Base-by-base conservation (phyloP, 2,113 vertebrate genomes). In the Lepisosteus osseus region DNA sequence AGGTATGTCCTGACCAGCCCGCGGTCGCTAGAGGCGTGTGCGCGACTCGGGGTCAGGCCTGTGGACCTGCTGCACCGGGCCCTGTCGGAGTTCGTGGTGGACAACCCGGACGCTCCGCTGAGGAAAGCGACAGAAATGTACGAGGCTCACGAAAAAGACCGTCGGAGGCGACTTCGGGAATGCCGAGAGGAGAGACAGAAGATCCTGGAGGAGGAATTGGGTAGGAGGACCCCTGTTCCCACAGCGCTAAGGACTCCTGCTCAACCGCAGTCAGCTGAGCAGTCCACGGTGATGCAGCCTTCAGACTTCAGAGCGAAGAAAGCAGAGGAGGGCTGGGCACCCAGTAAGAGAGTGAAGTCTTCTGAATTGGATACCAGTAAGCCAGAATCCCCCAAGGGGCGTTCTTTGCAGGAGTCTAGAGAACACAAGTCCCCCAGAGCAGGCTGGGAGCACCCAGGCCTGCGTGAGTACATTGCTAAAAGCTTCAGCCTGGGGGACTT, bases 1-100 rank as follows among this genome's bases (percentile, higher is more conserved):
- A 79, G 72, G 11, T 85, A 77, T 6, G 84, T 87, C 8, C 71
- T 86, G 15, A 87, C 87, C n/a, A 90, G 88, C 69, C 81, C 91
- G 0, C 78, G 87, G 2, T 87, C 87, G 0, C 68, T 87, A 66
- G 78, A 89, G 69, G 82, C 89, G 44, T 88, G 90, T 7, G 80
- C 83, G 0, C 82, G 78, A 12, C 80, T 83, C 9, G 85, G 86
- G 3, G 45, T 89, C 54, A 88, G 86, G 78, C 90, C 91, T 0
- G 88, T 93, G 6, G 81, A 88, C 0, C 83, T 92, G 47, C 77
- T 92, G 1, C 82, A 82, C 0, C 87, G 77, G 67, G 84, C 80
- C 0, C 70, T 89, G 3, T 85, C 84, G 13, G 65, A 88, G 7
- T n/a, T 88, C 6, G 75, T 77, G 0, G 77, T 81, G 0, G 85